Evolutionary conservation across 2,113 vertebrate species (phyloP).

Genomic region (Riparia riparia): DNA sequence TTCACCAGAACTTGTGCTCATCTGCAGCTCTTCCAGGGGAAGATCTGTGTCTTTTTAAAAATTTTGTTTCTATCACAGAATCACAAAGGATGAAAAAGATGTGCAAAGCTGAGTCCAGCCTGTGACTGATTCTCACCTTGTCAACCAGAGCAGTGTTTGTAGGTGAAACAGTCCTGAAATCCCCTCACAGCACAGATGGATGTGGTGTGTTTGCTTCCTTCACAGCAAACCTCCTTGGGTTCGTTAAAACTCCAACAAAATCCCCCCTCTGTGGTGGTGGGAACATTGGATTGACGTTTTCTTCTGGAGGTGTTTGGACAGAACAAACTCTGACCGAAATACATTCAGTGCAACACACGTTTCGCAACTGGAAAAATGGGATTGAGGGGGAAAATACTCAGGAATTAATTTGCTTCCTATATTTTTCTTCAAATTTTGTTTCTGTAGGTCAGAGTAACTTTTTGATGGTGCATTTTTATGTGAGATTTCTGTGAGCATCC

Average conservation of each 20-base stretch:
- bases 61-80: too few species aligned
- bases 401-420: not conserved
- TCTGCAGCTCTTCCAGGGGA: not conserved
- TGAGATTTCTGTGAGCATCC: not conserved
- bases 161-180: not conserved
- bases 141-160: not conserved
- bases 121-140: not conserved
- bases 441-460: not conserved
- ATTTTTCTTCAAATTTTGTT: not conserved
- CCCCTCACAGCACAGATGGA: not conserved
- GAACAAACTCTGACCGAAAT: not conserved
- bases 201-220: not conserved
- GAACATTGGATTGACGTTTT: not conserved
- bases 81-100: not conserved
- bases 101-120: not conserved
- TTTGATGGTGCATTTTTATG: rapidly evolving
- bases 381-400: not conserved
- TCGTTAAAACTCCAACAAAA: not conserved
- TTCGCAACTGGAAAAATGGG: not conserved
- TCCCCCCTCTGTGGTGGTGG: not conserved
- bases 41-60: not conserved
- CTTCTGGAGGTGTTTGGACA: not conserved
- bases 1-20: not conserved
- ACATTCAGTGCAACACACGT: rapidly evolving
- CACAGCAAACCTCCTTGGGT: not conserved